Percentiles rank a stretch among this genome's conserved stretches.
phyloP scores from a whole-genome alignment of 2,797 vertebrate genomes.

The Melanotaenia parkinsoni region DNA sequence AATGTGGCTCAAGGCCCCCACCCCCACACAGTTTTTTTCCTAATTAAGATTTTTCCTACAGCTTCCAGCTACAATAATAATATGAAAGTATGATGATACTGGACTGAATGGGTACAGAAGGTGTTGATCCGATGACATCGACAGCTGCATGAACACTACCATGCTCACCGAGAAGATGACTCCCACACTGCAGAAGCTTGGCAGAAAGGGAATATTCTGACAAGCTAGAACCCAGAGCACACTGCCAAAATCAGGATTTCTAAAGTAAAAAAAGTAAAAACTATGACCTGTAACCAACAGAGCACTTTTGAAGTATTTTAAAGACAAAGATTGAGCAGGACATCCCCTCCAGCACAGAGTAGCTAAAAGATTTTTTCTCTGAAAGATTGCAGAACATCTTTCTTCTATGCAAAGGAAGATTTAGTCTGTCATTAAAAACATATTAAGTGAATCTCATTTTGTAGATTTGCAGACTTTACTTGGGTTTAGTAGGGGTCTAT shows the following conservation, averaged over 20 bases:
- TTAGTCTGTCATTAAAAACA: neutral
- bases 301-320: neutral
- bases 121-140: neutral
- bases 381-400: neutral
- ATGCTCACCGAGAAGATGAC: neutral
- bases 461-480: neutral
- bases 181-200: neutral
- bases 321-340: neutral
- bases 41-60: neutral
- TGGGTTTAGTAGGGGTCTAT: neutral
- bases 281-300: constrained; percentile 1
- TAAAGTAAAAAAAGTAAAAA: neutral
- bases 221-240: neutral
- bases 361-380: neutral
- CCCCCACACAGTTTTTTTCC: neutral
- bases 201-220: neutral
- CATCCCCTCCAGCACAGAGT: neutral
- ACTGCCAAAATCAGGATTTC: neutral
- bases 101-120: neutral
- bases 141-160: neutral
- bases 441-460: neutral
- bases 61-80: too few species aligned
- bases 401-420: neutral
- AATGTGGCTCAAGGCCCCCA: neutral
- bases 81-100: neutral